Evolutionary conservation across 2,113 vertebrate genomes (phyloP), one percentile per base, ranked within the genome.

Genomic region (Brachyistius frenatus): DNA sequence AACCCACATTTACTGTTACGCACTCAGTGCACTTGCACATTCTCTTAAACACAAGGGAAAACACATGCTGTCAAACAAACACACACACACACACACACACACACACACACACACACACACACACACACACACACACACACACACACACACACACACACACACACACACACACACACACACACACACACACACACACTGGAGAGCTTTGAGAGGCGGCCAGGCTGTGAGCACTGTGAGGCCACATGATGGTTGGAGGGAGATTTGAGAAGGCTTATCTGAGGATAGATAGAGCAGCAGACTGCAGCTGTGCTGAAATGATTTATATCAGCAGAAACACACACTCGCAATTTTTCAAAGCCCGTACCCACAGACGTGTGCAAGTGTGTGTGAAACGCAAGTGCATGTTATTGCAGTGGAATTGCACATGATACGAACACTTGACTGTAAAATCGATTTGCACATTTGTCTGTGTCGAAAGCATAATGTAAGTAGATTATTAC

Each of bases 281-380:
- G 92, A 93, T 83, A 89, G 93, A 93, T 89, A 73, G 89, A 87
- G 89, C 80, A 64, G 80, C 66, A 81, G 84, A 81, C 77, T 85
- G 68, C 90, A 95, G 91, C 88, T 92, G 94, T 89, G 94, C 91
- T 92, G 93, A 95, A 94, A 93, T 95, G 93, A 94, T 94, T 94
- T 94, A 95, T 92, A 83, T 85, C 75, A 33, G 82, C 76, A 90
- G 39, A 90, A 83, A 93, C 78, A 69, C 83, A 82, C 81, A 76
- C 84, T 80, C 58, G 63, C 39, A 70, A 50, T 35, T 74, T 66
- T 23, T 7, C 6, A 57, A 88, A 81, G 76, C 73, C 53, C 16
- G 41, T 68, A 78, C 83, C 47, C 66, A 78, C 50, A 76, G 66
- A 84, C 58, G 66, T 80, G 75, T 68, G 70, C 39, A 36, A 77